phyloP scores from a whole-genome alignment of 2,888 invertebrate genomes.

The Schizaphis graminum region DNA sequence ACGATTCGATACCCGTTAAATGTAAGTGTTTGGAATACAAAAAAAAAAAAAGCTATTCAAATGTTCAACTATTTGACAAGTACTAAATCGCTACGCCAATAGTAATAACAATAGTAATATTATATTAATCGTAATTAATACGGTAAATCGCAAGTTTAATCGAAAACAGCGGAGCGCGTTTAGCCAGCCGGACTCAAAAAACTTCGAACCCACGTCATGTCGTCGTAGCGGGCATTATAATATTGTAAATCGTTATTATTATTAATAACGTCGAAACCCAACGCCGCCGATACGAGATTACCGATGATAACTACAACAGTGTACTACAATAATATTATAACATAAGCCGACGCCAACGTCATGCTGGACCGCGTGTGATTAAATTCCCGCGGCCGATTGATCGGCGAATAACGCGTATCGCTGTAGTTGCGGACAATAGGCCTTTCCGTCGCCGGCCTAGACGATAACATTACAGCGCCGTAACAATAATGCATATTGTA shows the following conservation, averaged over 20 bases:
- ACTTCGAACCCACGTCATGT: neutral
- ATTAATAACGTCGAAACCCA: neutral
- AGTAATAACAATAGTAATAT: neutral
- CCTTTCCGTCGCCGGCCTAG: neutral
- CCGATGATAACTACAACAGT: neutral
- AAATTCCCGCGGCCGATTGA: conserved; percentile 3
- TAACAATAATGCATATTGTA: neutral
- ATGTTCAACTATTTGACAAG: too few relatives aligned
- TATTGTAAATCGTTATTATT: neutral
- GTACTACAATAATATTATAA: neutral
- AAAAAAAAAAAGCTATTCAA: too few relatives aligned
- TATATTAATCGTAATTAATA: neutral
- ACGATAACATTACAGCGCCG: neutral
- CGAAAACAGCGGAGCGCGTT: neutral
- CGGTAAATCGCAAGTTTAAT: neutral
- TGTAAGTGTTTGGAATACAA: too few relatives aligned
- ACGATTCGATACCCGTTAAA: too few relatives aligned
- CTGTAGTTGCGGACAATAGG: neutral
- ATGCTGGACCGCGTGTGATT: neutral
- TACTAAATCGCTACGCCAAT: too few relatives aligned
- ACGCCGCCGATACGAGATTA: neutral
- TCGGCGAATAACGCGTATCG: neutral
- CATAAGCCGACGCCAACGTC: neutral
- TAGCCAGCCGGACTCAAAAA: neutral
- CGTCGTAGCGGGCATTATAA: neutral